Conservation (phyloP, 1,140 invertebrate genomes). For the Macrobrachium nipponense region DNA sequence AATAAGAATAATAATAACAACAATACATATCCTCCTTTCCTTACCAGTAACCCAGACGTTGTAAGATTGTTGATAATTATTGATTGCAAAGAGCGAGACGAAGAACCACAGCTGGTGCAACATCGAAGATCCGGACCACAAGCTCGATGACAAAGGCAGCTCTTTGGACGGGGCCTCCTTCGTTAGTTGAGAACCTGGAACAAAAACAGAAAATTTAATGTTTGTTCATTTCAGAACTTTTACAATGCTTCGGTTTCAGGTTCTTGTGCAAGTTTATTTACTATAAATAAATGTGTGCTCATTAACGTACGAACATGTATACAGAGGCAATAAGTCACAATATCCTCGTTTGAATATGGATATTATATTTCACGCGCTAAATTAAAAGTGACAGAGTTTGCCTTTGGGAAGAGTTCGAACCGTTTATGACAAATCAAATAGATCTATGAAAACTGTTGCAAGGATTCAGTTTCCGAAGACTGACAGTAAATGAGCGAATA, state of each 20-base stretch:
- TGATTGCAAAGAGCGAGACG: slow-evolving; percentile 42
- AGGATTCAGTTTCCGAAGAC: too few species aligned
- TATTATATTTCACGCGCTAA: too few species aligned
- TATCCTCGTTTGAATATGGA: too few species aligned
- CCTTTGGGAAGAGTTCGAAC: too few species aligned
- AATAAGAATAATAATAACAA: background rate
- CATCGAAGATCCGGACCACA: slow-evolving; percentile 31
- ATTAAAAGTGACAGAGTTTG: too few species aligned
- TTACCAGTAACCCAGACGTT: slow-evolving; percentile 59
- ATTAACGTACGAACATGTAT: background rate
- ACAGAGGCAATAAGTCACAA: background rate
- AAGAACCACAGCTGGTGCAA: slow-evolving; percentile 56
- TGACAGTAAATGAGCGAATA: too few species aligned
- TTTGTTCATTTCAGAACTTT: background rate
- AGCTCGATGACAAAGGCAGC: slow-evolving; percentile 30
- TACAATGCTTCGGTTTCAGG: too few species aligned
- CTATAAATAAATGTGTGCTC: too few species aligned
- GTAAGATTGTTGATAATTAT: slow-evolving; percentile 58
- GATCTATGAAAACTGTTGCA: too few species aligned
- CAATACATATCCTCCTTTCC: background rate
- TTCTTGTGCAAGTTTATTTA: too few species aligned
- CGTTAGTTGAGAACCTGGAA: background rate
- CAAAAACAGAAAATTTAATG: background rate
- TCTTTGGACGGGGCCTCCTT: background rate
- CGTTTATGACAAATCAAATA: too few species aligned